Conservation (phyloP, 2,888 invertebrate genomes). For the Chymomyza procnemis region DNA sequence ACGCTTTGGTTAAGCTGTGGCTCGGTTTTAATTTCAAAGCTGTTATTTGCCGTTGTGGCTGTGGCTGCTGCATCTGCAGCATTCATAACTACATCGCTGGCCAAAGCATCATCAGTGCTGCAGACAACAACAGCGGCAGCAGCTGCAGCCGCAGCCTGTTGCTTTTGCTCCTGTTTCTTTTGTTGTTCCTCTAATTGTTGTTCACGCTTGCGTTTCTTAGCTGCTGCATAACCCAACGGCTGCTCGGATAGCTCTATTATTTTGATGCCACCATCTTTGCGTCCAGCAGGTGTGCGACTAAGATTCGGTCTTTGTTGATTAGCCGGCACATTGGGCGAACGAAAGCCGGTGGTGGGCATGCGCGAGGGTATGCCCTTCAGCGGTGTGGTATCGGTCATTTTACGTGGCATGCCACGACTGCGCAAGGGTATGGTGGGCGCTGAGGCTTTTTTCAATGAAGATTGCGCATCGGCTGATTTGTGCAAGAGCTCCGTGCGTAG, state of each 20-base stretch:
- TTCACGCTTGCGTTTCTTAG: conserved; percentile 92
- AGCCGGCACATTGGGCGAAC: conserved; percentile 78
- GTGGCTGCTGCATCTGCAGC: conserved; percentile 68
- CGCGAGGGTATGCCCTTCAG: conserved; percentile 94
- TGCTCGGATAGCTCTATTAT: conserved; percentile 95
- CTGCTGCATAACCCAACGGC: conserved; percentile 89
- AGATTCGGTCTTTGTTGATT: conserved; percentile 80
- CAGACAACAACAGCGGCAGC: conserved; percentile 71
- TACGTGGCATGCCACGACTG: conserved; percentile 93
- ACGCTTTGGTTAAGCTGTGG: conserved; percentile 55
- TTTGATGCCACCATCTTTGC: conserved; percentile 95
- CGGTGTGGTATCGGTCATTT: conserved; percentile 97
- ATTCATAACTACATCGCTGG: conserved; percentile 43
- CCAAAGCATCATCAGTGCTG: conserved; percentile 54
- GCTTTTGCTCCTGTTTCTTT: conserved; percentile 81
- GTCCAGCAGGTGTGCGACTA: conserved; percentile 83
- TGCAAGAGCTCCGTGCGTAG: conserved; percentile 92
- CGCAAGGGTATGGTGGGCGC: conserved; percentile 93
- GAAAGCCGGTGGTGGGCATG: conserved; percentile 84
- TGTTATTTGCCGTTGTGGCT: conserved; percentile 66
- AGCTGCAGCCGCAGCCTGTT: conserved; percentile 75
- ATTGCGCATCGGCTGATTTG: conserved; percentile 93
- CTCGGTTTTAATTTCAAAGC: conserved; percentile 73
- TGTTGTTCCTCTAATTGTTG: conserved; percentile 85
- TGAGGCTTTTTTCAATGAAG: conserved; percentile 91